These are phyloP conservation scores for Linurgus olivaceus DNA, from an alignment of 2,797 vertebrate genomes.

Conservation along the genomic window DNA sequence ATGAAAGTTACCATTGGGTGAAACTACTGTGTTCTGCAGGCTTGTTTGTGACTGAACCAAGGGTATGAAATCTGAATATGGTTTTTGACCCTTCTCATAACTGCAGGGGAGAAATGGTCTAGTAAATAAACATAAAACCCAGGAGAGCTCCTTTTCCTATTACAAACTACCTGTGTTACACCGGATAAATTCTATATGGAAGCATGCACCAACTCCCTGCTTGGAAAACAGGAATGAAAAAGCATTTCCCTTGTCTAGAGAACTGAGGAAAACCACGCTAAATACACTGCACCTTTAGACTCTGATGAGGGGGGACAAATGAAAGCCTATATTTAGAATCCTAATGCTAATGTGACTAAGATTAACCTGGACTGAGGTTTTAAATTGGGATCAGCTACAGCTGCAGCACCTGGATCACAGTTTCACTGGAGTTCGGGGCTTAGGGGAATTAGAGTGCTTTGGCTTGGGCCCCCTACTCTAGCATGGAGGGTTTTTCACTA, in stretches of 20 bases:
- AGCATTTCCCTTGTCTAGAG: background rate
- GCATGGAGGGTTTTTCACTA: background rate
- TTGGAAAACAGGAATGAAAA: background rate
- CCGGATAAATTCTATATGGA: background rate
- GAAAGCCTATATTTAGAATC: background rate
- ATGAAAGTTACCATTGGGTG: fast-evolving
- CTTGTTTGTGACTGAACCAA: background rate
- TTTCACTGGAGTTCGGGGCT: background rate
- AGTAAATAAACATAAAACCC: background rate
- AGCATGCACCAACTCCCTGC: background rate
- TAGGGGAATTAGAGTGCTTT: background rate
- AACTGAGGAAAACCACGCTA: background rate
- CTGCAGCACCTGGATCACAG: background rate
- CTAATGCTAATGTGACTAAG: background rate
- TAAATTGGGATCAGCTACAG: background rate
- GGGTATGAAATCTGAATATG: background rate
- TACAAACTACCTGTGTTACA: background rate
- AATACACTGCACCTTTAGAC: background rate
- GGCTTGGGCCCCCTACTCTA: background rate
- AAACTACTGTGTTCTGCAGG: background rate
- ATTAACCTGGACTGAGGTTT: background rate
- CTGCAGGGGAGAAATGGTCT: background rate
- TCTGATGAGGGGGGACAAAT: background rate
- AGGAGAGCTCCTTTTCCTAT: background rate
- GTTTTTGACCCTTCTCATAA: background rate